Base-by-base conservation (phyloP, 2,888 invertebrate genomes). In the Lochmaea crataegi region DNA sequence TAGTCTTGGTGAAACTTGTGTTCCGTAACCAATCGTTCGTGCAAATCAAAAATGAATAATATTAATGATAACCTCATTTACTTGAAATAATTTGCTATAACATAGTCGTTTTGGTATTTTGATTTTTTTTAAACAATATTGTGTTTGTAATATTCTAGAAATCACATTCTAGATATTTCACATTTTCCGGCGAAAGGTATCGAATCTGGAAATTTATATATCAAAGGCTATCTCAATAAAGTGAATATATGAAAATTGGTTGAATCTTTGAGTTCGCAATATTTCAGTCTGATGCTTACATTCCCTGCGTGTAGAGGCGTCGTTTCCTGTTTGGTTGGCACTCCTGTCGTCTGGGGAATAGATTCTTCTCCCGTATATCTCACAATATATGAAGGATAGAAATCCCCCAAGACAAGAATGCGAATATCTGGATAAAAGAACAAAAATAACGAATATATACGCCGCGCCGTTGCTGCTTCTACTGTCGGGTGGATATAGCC, bases 191-290 rank as follows among this genome's bases (percentile, higher is more conserved):
- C 18, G 45, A 68, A 51, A 63, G 64, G 65, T 65, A 71, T 74
- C 56, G 64, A 74, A 68, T 58, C 56, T 57, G 57, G 70, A 68
- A 67, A 64, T 68, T 32, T 57, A 57, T 63, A 70, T 70, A 70
- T 65, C 70, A 48, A 42, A 65, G 70, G 48, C 64, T 57, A 71
- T 74, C 71, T 68, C 74, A 74, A 74, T 74, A 67, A 71, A 76
- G 82, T 82, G 85, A 84, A 85, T 85, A 84, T 84, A 84, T 84
- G 85, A 85, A 86, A 86, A 86, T 85, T 85, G 85, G 85, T 83
- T 84, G 82, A 85, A 85, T 85, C 85, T 85, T 85, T 84, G 84
- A 83, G 85, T 84, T 84, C 83, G 84, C 85, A 85, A 85, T 86
- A 86, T 85, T 85, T 85, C 86, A 86, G 85, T 86, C 84, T 85